These are phyloP conservation scores for Euthynnus affinis DNA, from an alignment of 2,797 vertebrate genomes.

Conservation along the genomic window DNA sequence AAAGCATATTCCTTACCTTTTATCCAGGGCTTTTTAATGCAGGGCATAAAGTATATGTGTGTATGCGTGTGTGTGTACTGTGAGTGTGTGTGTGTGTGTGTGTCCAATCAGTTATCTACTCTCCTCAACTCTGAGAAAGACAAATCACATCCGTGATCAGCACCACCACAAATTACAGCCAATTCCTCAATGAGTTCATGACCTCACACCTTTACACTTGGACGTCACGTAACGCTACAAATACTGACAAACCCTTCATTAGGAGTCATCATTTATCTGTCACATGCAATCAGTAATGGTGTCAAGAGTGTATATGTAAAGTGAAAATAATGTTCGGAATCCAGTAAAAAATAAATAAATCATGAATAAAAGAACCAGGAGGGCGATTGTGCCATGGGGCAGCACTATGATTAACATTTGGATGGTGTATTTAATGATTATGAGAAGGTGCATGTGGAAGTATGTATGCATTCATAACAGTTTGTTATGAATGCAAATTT, in stretches of 20 bases:
- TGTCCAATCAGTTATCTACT: constrained; percentile 55
- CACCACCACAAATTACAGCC: constrained; percentile 31
- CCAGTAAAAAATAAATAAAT: constrained; percentile 6
- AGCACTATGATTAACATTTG: constrained; percentile 25
- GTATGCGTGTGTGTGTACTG: constrained; percentile 2
- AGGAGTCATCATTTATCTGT: constrained; percentile 28
- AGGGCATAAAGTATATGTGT: constrained; percentile 61
- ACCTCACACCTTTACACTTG: constrained; percentile 27
- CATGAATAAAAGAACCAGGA: constrained; percentile 45
- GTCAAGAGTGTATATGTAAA: constrained; percentile 21
- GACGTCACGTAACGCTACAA: background rate
- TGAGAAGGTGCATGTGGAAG: background rate
- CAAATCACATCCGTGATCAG: constrained; percentile 47
- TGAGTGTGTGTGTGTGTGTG: constrained; percentile 25
- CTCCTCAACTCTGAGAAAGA: constrained; percentile 43
- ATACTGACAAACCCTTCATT: constrained; percentile 14
- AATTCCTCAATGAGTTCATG: constrained; percentile 24
- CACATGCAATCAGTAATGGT: constrained; percentile 12
- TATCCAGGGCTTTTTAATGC: constrained; percentile 84
- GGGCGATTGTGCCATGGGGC: constrained; percentile 19
- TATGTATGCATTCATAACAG: background rate
- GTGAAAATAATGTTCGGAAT: constrained; percentile 28
- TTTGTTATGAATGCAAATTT: background rate
- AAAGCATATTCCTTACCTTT: constrained; percentile 87
- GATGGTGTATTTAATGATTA: constrained; percentile 20